Conservation (phyloP, 1,140 invertebrate species). For the Zaprionus africanus region DNA sequence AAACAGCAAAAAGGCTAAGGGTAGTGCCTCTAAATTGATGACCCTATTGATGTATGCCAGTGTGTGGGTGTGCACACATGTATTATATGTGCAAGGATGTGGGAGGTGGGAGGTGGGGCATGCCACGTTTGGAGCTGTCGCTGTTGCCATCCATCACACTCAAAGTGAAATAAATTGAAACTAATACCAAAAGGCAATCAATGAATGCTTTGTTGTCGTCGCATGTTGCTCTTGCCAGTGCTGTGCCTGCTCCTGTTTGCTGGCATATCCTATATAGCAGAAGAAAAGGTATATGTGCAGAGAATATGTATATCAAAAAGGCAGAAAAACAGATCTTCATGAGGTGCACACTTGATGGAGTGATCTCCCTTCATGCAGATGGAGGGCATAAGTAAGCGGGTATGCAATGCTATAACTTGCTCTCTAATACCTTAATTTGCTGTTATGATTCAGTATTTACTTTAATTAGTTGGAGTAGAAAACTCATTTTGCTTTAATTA, state of each 20-base stretch:
- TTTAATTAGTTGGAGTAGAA: too few species aligned
- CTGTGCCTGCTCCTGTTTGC: constrained; percentile 16
- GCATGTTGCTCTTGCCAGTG: constrained; percentile 7
- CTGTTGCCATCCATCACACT: constrained; percentile 74
- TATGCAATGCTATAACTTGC: too few species aligned
- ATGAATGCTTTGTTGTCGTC: constrained; percentile 55
- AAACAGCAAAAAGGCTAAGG: constrained; percentile 7
- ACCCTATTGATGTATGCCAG: constrained; percentile 26
- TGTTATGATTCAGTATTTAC: too few species aligned
- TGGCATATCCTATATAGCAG: not conserved
- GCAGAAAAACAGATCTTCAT: not conserved
- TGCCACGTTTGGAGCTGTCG: constrained; percentile 57
- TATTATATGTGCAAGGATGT: constrained; percentile 7
- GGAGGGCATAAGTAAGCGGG: too few species aligned
- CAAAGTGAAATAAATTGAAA: constrained; percentile 77
- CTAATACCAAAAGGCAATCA: constrained; percentile 76
- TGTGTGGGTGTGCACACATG: not conserved
- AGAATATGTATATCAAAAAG: not conserved
- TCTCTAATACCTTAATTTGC: too few species aligned
- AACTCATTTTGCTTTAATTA: too few species aligned
- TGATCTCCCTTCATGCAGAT: not conserved
- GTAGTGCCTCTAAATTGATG: constrained; percentile 44
- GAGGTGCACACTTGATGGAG: constrained; percentile 1
- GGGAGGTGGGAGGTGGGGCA: constrained; percentile 3
- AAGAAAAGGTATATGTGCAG: not conserved